phyloP scores from a whole-genome alignment of 2,113 vertebrate species.

The Athene noctua region DNA sequence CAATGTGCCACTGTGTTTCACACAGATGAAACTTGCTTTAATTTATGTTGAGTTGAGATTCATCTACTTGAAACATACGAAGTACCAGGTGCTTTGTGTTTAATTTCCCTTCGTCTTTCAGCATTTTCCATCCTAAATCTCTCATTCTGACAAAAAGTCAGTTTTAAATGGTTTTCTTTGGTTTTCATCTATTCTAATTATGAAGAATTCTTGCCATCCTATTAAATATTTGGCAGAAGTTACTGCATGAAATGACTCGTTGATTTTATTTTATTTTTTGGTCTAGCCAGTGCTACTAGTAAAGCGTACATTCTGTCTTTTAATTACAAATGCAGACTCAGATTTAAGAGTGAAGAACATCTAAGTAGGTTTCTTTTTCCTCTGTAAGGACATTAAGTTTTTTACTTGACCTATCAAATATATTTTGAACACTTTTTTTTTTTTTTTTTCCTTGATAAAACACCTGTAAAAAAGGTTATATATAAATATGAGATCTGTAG shows the following conservation, averaged over 20 bases:
- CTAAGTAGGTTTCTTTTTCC: background rate
- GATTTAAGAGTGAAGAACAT: background rate
- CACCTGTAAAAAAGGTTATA: background rate
- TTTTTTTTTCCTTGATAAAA: background rate
- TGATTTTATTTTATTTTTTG: background rate
- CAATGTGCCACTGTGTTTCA: background rate
- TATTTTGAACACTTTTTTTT: background rate
- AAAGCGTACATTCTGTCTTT: background rate
- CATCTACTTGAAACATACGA: background rate
- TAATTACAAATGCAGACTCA: background rate
- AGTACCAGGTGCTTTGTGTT: background rate
- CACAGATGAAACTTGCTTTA: background rate
- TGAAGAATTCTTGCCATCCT: background rate
- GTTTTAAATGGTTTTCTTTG: background rate
- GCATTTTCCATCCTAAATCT: background rate
- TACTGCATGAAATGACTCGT: background rate
- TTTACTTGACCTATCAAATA: background rate
- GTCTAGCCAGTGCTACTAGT: background rate
- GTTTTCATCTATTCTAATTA: background rate
- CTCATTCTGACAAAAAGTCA: background rate
- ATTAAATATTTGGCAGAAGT: background rate
- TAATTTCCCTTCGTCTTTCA: background rate
- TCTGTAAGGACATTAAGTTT: background rate
- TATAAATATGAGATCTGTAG: background rate
- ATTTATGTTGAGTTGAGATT: background rate